Conservation (phyloP, 2,113 vertebrate species). For the Turnix velox region DNA sequence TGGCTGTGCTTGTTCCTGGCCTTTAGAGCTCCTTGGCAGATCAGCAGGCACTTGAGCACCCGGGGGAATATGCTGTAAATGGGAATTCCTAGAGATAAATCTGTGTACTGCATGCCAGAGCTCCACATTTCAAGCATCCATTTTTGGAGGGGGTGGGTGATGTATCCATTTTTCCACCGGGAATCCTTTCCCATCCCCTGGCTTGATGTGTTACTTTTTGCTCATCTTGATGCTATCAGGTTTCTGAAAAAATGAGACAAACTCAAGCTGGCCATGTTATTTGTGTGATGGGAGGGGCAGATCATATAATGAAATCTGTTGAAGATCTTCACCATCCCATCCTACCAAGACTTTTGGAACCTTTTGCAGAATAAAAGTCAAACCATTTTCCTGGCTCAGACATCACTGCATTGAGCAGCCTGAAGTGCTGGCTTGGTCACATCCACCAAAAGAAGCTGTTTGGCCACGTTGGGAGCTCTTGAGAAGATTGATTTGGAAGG, state of each 20-base stretch:
- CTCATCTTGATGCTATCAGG: neutral
- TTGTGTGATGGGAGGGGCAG: neutral
- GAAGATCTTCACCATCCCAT: neutral
- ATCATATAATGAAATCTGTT: neutral
- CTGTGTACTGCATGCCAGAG: neutral
- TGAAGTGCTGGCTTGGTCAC: neutral
- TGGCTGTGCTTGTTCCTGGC: neutral
- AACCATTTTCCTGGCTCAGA: neutral
- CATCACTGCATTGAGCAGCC: neutral
- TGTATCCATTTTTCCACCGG: neutral
- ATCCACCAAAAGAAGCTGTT: neutral
- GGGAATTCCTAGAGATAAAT: constrained; percentile 61
- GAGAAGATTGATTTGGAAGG: constrained; percentile 18
- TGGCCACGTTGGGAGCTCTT: neutral
- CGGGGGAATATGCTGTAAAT: constrained; percentile 15
- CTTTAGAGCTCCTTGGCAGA: constrained; percentile 18
- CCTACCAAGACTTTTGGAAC: neutral
- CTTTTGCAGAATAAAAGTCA: neutral
- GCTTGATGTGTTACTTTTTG: neutral
- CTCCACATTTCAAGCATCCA: constrained; percentile 5
- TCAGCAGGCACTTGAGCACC: neutral
- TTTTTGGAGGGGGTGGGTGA: constrained; percentile 28
- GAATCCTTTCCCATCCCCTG: constrained; percentile 26
- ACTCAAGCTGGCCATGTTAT: neutral
- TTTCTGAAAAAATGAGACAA: constrained; percentile 38